Base-by-base conservation (phyloP, 2,888 invertebrate species). In the Apamea anceps region DNA sequence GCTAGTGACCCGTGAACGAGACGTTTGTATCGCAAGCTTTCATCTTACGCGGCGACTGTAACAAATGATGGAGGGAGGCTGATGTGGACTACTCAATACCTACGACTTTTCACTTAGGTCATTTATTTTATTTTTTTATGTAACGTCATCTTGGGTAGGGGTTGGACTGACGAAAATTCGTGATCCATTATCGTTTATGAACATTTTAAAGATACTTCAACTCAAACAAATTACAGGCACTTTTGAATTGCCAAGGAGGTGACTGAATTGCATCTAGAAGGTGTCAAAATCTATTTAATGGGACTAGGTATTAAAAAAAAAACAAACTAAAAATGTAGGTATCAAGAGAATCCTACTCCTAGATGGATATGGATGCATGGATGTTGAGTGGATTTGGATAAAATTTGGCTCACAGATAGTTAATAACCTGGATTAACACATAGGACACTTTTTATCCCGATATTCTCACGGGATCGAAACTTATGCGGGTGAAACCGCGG, bases 11-110 rank as follows among this genome's bases (percentile, higher is more conserved):
- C 95, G 95, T 95, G 95, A 95, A 95, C 93, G 93, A 92, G 91
- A 91, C 93, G 93, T 94, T 95, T 95, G 95, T 95, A 94, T 94
- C 93, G 91, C 87, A 91, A 92, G 93, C 95, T 96, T 96, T 96
- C 95, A 96, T 96, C 95, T 94, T 93, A 93, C 94, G 94, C 96
- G 94, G 91, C 91, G 94, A 94, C 96, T 95, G 95, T 96, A 93
- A 96, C 95, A 95, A 95, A 96, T 94, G 94, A 94, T 93, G 87
- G 82, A 84, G 91, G 91, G 91, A 84, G 73, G 81, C 81, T 75
- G 84, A 83, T 71, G 79, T 15, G 48, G 79, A 62, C 66, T 70
- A 73, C 75, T 82, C 87, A 90, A 87, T 91, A 87, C 85, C 90
- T 91, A 88, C 86, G 90, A 92, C 90, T 91, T 92, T 91, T 91